Evolutionary conservation across 2,888 invertebrate genomes (phyloP).

Genomic region (Cyclophora punctaria): DNA sequence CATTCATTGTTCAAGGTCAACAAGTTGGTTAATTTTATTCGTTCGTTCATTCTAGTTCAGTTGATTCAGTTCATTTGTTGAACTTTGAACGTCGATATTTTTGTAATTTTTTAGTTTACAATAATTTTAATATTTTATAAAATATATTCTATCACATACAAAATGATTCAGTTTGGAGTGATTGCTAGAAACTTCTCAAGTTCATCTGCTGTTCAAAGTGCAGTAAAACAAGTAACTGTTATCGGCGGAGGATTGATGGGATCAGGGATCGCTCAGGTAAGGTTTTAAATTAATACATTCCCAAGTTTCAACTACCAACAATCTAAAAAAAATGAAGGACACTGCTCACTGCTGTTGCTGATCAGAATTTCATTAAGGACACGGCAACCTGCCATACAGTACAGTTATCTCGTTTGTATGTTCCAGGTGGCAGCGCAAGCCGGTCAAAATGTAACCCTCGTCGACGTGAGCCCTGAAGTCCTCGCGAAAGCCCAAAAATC

Average conservation of each 20-base stretch:
- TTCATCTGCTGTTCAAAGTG: conserved; percentile 54
- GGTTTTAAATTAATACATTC: background rate
- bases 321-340: too few relatives aligned
- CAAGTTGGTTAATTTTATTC: too few relatives aligned
- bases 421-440: conserved; percentile 87
- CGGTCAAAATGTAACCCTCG: conserved; percentile 86
- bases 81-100: conserved; percentile 25
- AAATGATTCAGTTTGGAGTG: conserved; percentile 53
- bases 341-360: too few relatives aligned
- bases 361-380: too few relatives aligned
- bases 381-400: too few relatives aligned
- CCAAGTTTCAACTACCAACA: too few relatives aligned
- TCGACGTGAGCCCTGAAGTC: conserved; percentile 83
- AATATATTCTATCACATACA: conserved; percentile 19
- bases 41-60: too few relatives aligned
- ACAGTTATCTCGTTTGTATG: background rate
- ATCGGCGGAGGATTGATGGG: conserved; percentile 95
- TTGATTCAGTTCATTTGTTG: conserved; percentile 4
- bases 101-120: background rate
- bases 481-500: conserved; percentile 81
- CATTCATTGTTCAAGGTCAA: too few relatives aligned
- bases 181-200: conserved; percentile 57
- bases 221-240: conserved; percentile 86
- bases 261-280: conserved; percentile 91
- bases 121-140: background rate